Conservation (phyloP, 2,797 vertebrate species). For the Semotilus atromaculatus region DNA sequence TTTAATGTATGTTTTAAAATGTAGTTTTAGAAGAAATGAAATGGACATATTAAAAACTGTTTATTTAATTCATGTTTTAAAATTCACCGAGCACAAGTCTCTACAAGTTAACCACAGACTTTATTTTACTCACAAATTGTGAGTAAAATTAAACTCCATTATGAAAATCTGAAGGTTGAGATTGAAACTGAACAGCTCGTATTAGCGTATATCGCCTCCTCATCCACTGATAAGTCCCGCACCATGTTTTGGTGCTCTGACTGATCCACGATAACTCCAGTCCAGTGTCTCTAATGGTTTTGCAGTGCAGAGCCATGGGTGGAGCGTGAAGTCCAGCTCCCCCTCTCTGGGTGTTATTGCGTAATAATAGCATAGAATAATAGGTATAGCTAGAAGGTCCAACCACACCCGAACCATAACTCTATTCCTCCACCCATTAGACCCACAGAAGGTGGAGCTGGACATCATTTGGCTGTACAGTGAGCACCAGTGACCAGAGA, state of each 20-base stretch:
- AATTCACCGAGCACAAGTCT: background rate
- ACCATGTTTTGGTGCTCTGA: background rate
- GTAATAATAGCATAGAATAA: too few relatives aligned
- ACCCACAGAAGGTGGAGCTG: background rate
- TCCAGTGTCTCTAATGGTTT: background rate
- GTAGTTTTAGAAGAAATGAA: background rate
- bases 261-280: background rate
- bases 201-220: background rate
- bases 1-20: background rate
- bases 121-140: background rate
- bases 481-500: background rate
- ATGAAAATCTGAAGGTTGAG: background rate
- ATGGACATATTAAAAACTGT: background rate
- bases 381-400: background rate
- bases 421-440: background rate
- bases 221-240: background rate
- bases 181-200: background rate
- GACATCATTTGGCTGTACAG: background rate
- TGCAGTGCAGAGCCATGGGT: background rate
- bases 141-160: background rate
- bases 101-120: background rate
- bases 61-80: background rate
- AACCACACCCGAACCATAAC: background rate
- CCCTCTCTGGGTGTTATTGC: background rate
- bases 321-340: background rate